Base-by-base conservation (phyloP, 2,888 invertebrate species). In the Xestia xanthographa region DNA sequence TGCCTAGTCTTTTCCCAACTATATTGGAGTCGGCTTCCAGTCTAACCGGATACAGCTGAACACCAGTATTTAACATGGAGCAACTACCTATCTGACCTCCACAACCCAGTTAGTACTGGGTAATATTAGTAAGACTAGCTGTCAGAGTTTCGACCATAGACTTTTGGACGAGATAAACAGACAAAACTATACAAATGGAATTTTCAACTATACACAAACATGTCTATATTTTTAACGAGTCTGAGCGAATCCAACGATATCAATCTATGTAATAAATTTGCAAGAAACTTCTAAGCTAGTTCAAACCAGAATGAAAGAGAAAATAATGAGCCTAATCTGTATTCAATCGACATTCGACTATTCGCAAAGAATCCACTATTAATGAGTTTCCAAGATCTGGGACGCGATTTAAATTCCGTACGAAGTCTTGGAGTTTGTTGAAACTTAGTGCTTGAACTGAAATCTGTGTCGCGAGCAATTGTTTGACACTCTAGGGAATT, bases 331-430 rank as follows among this genome's bases (percentile, higher is more conserved):
- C 34, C 56, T 26, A 56, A 78, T 80, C 34, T 80, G 48, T 43
- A 80, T 43, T 73, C 77, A 56, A 78, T 80, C 45, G 22, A n/a
- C 56, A 26, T 41, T 41, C 63, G 9, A 53, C 60, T 53, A 22
- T 45, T 41, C 20, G 38, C 29, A 34, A 77, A 48, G 45, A 72
- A 80, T 80, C 22, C 26, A 26, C 56, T 53, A 29, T 80, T 80
- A 80, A 80, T 75, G 80, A 66, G 66, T 75, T 75, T 12, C 9
- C 29, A 34, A 80, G 60, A 80, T 62, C 60, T 75, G 17, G 75
- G 17, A 53, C 81, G 17, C 53, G 75, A 79, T 79, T 79, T 62
- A 75, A 75, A 79, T 80, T 80, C 81, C 60, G 45, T 26, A 26
- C 75, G 29, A 62, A 56, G 34, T 48, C 22, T 60, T 22, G 22